These are phyloP conservation scores for Polia nebulosa DNA, from an alignment of 2,888 invertebrate species.

Conservation along the genomic window DNA sequence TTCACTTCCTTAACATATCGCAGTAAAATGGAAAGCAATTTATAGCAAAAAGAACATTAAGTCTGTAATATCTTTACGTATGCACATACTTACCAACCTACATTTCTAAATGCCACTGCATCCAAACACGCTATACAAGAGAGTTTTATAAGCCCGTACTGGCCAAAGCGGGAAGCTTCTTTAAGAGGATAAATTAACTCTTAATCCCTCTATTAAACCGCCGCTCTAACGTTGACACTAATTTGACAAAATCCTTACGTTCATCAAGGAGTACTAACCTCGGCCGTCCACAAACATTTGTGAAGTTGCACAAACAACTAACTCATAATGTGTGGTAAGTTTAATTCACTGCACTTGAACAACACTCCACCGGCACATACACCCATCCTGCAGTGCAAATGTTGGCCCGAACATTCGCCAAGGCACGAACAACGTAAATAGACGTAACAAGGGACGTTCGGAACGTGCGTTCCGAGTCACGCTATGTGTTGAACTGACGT, in stretches of 20 bases:
- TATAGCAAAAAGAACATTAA: constrained; percentile 48
- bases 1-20: constrained; percentile 35
- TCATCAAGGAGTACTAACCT: constrained; percentile 78
- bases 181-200: constrained; percentile 58
- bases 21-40: constrained; percentile 48
- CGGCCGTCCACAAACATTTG: constrained; percentile 89
- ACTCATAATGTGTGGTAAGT: constrained; percentile 80
- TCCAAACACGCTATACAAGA: constrained; percentile 67
- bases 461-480: constrained; percentile 83
- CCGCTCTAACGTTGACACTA: constrained; percentile 53
- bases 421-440: constrained; percentile 78
- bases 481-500: constrained; percentile 82
- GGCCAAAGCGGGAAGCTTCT: constrained; percentile 54
- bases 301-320: constrained; percentile 75
- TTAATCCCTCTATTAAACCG: constrained; percentile 59
- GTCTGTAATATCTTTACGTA: constrained; percentile 44
- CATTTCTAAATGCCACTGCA: constrained; percentile 69
- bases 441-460: constrained; percentile 74
- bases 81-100: constrained; percentile 59
- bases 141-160: constrained; percentile 46
- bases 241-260: constrained; percentile 61
- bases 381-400: constrained; percentile 81
- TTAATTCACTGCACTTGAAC: constrained; percentile 80
- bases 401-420: constrained; percentile 75
- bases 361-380: constrained; percentile 81